Percentiles rank a stretch among this genome's conserved stretches.
phyloP scores from a whole-genome alignment of 2,888 invertebrate genomes.

The Cephus runcator region DNA sequence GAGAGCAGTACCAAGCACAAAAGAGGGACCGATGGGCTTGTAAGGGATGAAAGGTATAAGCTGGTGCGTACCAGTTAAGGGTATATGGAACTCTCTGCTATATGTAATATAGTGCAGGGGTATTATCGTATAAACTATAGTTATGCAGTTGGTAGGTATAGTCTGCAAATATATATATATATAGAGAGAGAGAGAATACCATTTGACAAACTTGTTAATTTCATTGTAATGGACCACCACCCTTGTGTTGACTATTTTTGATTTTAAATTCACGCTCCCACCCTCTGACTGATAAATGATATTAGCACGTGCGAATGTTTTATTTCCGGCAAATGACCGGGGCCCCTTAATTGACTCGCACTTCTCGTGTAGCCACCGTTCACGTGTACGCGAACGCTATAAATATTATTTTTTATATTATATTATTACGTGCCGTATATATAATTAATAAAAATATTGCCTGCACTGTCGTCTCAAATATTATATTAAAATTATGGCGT shows the following conservation, averaged over 20 bases:
- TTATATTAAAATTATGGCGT: too few species aligned
- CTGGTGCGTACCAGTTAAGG: conserved; percentile 26
- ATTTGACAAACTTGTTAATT: conserved; percentile 42
- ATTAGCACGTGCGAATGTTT: conserved; percentile 31
- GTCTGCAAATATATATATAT: neutral
- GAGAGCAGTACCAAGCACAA: conserved; percentile 21
- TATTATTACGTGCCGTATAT: neutral
- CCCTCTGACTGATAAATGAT: conserved; percentile 40
- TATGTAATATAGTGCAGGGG: neutral
- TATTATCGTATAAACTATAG: neutral
- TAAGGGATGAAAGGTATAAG: conserved; percentile 3
- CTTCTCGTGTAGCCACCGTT: neutral
- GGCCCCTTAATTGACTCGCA: neutral
- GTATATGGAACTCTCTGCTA: conserved; percentile 13
- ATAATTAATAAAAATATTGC: too few species aligned
- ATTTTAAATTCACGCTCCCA: conserved; percentile 31
- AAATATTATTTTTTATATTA: neutral
- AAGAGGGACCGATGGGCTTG: conserved; percentile 15
- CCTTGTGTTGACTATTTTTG: conserved; percentile 27
- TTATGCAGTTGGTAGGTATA: neutral
- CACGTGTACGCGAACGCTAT: neutral
- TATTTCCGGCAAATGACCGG: conserved; percentile 36
- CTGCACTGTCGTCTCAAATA: neutral
- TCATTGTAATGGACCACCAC: conserved; percentile 37
- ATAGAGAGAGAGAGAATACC: neutral